A percentile compares a stretch with the other conserved stretches of the same genome.
phyloP scores from a whole-genome alignment of 2,797 vertebrate genomes.

The Limnodromus scolopaceus region DNA sequence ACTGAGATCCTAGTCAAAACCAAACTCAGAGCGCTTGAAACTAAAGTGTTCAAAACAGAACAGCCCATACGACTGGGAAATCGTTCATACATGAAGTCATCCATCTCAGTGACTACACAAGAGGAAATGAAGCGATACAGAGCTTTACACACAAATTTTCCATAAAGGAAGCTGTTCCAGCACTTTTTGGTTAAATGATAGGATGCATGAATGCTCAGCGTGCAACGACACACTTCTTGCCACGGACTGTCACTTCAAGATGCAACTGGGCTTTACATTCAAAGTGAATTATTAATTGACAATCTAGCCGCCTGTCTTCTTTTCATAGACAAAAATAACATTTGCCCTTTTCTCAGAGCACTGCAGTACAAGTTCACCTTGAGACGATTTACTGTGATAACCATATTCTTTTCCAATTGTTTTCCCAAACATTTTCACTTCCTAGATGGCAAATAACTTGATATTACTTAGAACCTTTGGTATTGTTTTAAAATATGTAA shows the following conservation, averaged over 20 bases:
- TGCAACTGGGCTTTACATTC: not conserved
- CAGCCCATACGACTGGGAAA: not conserved
- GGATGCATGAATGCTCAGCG: not conserved
- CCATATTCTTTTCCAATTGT: not conserved
- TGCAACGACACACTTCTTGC: not conserved
- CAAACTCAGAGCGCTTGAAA: not conserved
- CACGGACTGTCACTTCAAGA: not conserved
- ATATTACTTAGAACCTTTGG: not conserved
- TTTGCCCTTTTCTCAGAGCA: not conserved
- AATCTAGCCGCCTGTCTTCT: not conserved
- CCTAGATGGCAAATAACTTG: not conserved
- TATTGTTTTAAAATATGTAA: not conserved
- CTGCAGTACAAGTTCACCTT: not conserved
- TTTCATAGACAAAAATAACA: not conserved
- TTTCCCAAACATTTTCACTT: not conserved
- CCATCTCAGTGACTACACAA: not conserved
- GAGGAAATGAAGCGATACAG: not conserved
- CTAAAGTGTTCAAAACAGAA: not conserved
- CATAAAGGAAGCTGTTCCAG: not conserved
- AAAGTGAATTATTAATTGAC: not conserved
- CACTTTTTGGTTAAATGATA: not conserved
- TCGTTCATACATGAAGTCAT: not conserved
- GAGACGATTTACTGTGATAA: not conserved
- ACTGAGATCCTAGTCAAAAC: not conserved
- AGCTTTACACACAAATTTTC: not conserved